These are phyloP conservation scores for Perca flavescens DNA, from an alignment of 2,113 vertebrate species.

Conservation along the genomic window DNA sequence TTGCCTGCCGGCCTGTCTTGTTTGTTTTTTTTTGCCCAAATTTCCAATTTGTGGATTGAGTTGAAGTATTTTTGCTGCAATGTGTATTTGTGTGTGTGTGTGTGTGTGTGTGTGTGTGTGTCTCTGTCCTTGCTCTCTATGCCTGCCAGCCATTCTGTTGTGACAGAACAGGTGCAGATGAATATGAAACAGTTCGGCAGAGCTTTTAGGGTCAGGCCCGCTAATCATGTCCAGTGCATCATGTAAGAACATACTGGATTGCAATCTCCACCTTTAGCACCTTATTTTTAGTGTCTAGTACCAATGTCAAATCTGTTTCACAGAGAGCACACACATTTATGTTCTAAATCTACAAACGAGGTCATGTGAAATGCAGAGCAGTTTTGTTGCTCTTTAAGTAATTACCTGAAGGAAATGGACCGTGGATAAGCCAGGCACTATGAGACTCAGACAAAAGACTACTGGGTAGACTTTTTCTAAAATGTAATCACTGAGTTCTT, in stretches of 20 bases:
- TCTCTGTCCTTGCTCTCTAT: conserved; percentile 55
- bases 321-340: conserved; percentile 14
- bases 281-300: conserved; percentile 37
- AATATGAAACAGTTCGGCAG: conserved; percentile 72
- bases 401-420: neutral
- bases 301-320: conserved; percentile 25
- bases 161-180: conserved; percentile 74
- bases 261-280: conserved; percentile 20
- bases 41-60: conserved; percentile 29
- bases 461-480: neutral
- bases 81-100: conserved; percentile 28
- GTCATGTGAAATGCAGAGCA: neutral
- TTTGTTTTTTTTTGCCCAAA: conserved; percentile 1
- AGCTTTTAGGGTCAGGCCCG: conserved; percentile 49
- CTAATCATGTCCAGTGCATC: conserved; percentile 36
- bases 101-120: conserved; percentile 31
- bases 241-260: conserved; percentile 27
- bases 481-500: conserved; percentile 52
- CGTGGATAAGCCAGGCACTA: neutral
- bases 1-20: neutral
- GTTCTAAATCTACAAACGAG: neutral
- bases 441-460: conserved; percentile 10
- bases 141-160: conserved; percentile 55
- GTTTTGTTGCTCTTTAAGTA: neutral
- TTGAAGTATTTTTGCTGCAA: conserved; percentile 19